These are phyloP conservation scores for Drosophila greeni DNA, from an alignment of 2,888 invertebrate species.

Conservation along the genomic window DNA sequence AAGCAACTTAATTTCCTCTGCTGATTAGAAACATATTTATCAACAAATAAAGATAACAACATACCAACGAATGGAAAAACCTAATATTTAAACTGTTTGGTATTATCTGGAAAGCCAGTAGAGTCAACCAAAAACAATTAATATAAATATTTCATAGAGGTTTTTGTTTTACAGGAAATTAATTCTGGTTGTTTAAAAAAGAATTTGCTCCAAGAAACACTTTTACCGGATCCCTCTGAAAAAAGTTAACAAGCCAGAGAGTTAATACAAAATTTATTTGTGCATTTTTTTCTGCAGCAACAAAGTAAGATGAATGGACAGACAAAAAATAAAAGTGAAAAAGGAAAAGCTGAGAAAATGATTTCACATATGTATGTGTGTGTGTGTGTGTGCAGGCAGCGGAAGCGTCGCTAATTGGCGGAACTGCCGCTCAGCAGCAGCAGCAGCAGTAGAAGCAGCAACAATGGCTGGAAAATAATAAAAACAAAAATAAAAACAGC, in stretches of 20 bases:
- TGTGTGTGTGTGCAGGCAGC: constrained; percentile 49
- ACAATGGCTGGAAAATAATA: constrained; percentile 39
- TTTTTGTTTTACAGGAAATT: not conserved
- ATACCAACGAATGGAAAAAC: not conserved
- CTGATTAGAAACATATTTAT: not conserved
- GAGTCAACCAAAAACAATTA: not conserved
- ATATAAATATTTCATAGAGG: not conserved
- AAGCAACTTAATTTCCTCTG: not conserved
- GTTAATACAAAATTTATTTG: constrained; percentile 23
- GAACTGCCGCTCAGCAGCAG: constrained; percentile 57
- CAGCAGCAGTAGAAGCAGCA: constrained; percentile 31
- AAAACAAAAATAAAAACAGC: constrained; percentile 10
- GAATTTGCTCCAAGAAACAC: not conserved
- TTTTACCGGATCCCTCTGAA: not conserved
- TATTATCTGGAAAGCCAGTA: not conserved
- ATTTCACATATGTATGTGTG: constrained; percentile 37
- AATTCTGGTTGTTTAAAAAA: not conserved
- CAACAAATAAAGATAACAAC: not conserved
- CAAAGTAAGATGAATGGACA: constrained; percentile 26
- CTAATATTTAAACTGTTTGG: not conserved
- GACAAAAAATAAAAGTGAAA: constrained; percentile 20
- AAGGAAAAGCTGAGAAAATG: constrained; percentile 64
- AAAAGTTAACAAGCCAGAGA: constrained; percentile 8
- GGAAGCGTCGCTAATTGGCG: constrained; percentile 72
- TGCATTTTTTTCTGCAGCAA: constrained; percentile 25